These are phyloP conservation scores for Brachyhypopomus occidentalis DNA, from an alignment of 2,113 vertebrate species.

Conservation along the genomic window DNA sequence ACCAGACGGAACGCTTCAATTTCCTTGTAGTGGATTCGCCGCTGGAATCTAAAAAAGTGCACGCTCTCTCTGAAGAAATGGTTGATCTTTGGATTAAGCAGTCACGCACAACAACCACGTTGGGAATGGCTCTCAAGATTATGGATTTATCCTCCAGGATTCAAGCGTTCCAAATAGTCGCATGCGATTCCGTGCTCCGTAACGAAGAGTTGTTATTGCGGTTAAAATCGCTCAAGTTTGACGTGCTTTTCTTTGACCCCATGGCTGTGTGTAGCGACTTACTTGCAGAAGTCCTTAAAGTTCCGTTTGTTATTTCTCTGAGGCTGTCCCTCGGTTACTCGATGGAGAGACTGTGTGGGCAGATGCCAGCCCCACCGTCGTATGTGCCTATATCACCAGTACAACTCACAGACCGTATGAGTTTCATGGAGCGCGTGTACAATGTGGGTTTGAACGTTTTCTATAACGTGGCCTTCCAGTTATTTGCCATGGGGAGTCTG, in stretches of 20 bases:
- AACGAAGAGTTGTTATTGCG: conserved; percentile 58
- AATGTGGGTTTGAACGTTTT: conserved; percentile 52
- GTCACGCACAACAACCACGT: neutral
- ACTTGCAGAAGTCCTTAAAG: conserved; percentile 60
- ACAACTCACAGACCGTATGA: conserved; percentile 66
- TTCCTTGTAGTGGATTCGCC: conserved; percentile 36
- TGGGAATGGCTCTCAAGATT: neutral
- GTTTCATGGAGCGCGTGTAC: conserved; percentile 66
- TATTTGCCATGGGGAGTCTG: conserved; percentile 18
- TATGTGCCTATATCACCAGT: conserved; percentile 60
- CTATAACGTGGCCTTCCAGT: conserved; percentile 9
- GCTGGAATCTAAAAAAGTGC: conserved; percentile 7
- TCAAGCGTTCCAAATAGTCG: neutral
- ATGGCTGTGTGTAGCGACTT: conserved; percentile 62
- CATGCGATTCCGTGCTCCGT: conserved; percentile 58
- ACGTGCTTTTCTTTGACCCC: conserved; percentile 68
- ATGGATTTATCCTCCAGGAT: neutral
- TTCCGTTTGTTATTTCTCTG: conserved; percentile 67
- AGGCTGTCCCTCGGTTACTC: conserved; percentile 57
- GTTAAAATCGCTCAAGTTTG: conserved; percentile 59
- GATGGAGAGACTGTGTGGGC: conserved; percentile 60
- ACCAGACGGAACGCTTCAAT: conserved; percentile 16
- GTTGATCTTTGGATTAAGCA: conserved; percentile 50
- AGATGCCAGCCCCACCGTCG: conserved; percentile 67
- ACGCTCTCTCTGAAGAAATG: conserved; percentile 15